Base-by-base conservation (phyloP, 2,888 invertebrate species). In the Erynnis tages region DNA sequence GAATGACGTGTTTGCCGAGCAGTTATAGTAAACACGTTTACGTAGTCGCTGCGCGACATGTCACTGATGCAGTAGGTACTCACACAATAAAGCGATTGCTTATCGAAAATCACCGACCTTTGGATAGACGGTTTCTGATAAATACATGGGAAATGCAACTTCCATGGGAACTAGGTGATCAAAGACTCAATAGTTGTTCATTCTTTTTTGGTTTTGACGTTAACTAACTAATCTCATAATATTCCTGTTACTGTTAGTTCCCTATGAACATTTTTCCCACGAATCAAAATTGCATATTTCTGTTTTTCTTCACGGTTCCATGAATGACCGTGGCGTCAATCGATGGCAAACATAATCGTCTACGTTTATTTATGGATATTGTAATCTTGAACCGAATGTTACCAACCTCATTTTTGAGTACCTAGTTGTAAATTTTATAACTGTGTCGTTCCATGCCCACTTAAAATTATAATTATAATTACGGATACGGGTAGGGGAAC, bases 61-160 rank as follows among this genome's bases (percentile, higher is more conserved):
- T 50, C 41, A 48, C 38, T 35, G 48, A 34, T 48, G 53, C 54
- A 54, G 48, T 43, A 55, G 11, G 7, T 19, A 17, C 27, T 34
- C 57, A 59, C 58, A 62, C 57, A 61, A 61, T 58, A 60, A 65
- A 60, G 58, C 61, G 67, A 65, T 69, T 61, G 66, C 76, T 77
- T 80, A 82, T 80, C 82, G 58, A 59, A 63, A 73, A 71, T 62
- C 69, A 79, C 67, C 76, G 77, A 76, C 76, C 78, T 79, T 73
- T 73, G 67, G 62, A 73, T 68, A 66, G 69, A 63, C 67, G 62
- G 68, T 61, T 62, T 60, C 60, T 65, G 80, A 82, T 83, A 83
- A 73, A 63, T 73, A 68, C 73, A 79, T 82, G 82, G 76, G 82
- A 82, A 82, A 76, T 71, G 62, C 67, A 62, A 65, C 63, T 63